Conservation (phyloP, 2,797 vertebrate species). For the Lateolabrax maculatus region DNA sequence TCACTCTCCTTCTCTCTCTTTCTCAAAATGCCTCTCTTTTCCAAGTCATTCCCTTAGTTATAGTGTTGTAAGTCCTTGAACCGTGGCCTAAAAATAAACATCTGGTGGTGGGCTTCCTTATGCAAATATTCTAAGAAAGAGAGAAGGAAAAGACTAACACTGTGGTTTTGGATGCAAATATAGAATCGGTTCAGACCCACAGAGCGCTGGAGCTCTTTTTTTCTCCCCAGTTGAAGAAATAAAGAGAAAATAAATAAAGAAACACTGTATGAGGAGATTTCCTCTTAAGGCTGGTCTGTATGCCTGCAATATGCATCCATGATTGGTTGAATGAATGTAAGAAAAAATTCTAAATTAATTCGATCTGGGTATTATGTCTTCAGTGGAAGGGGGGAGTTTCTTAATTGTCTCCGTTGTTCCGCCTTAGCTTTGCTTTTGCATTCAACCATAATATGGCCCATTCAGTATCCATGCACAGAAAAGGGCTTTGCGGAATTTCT, state of each 20-base stretch:
- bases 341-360: slow-evolving; percentile 86
- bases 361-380: slow-evolving; percentile 89
- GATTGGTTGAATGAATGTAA: slow-evolving; percentile 83
- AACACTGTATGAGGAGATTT: slow-evolving; percentile 79
- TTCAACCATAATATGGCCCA: slow-evolving; percentile 82
- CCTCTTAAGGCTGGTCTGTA: slow-evolving; percentile 78
- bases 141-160: slow-evolving; percentile 73
- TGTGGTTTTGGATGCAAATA: slow-evolving; percentile 84
- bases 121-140: slow-evolving; percentile 82
- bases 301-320: slow-evolving; percentile 80
- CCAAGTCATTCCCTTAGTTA: slow-evolving; percentile 77
- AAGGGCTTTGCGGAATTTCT: slow-evolving; percentile 83
- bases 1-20: slow-evolving; percentile 30
- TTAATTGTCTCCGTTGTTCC: slow-evolving; percentile 87
- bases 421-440: slow-evolving; percentile 84
- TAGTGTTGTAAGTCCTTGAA: slow-evolving; percentile 81
- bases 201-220: slow-evolving; percentile 70
- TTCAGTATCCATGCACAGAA: slow-evolving; percentile 72
- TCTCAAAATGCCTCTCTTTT: slow-evolving; percentile 45
- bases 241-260: slow-evolving; percentile 82
- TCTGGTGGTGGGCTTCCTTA: slow-evolving; percentile 82
- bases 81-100: slow-evolving; percentile 86
- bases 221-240: slow-evolving; percentile 69
- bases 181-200: slow-evolving; percentile 84
- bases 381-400: slow-evolving; percentile 78